phyloP scores from a whole-genome alignment of 2,113 vertebrate species.

The Myotis yumanensis region DNA sequence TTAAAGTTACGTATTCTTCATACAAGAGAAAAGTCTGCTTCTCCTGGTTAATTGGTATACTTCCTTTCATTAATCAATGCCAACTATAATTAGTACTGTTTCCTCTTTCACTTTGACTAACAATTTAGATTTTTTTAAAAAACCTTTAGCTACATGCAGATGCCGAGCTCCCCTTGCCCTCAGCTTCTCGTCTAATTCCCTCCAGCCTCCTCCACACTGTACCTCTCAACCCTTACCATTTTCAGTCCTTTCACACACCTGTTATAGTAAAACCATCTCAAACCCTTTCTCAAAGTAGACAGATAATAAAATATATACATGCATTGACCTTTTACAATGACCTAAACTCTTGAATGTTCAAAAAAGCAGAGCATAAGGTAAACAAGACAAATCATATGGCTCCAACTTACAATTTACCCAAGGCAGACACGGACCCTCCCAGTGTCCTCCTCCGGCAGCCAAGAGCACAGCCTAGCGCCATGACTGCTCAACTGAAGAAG shows the following conservation, averaged over 20 bases:
- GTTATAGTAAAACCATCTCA: neutral
- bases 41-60: neutral
- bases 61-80: conserved; percentile 49
- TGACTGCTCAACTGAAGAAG: neutral
- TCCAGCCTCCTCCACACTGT: neutral
- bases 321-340: neutral
- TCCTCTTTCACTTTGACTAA: conserved; percentile 52
- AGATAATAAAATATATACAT: neutral
- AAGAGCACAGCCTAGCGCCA: neutral
- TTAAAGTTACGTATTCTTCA: neutral
- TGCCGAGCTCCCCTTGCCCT: neutral
- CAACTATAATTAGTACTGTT: conserved; percentile 35
- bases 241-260: neutral
- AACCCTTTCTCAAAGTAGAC: neutral
- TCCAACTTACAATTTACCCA: neutral
- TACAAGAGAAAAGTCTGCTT: neutral
- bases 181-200: neutral
- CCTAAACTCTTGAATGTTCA: neutral
- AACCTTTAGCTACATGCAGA: neutral
- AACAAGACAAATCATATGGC: neutral
- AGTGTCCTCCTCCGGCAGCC: neutral
- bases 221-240: neutral
- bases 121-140: neutral
- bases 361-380: neutral
- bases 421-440: neutral